These are phyloP conservation scores for Pelodiscus sinensis DNA, from an alignment of 2,113 vertebrate species.

Conservation along the genomic window DNA sequence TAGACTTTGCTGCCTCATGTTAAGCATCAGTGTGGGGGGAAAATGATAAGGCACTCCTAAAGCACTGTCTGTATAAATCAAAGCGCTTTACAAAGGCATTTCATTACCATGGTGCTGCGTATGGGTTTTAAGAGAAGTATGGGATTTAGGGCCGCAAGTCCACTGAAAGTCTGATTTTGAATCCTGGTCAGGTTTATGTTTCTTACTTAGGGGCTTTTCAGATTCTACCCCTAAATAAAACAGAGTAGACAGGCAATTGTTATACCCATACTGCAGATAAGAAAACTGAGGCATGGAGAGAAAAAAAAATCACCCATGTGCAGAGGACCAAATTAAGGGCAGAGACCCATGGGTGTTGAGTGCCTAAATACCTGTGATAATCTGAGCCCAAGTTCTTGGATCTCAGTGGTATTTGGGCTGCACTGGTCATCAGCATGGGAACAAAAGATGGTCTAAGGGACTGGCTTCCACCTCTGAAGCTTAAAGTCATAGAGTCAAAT, in stretches of 20 bases:
- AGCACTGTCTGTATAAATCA: background rate
- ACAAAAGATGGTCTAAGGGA: background rate
- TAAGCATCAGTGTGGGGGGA: background rate
- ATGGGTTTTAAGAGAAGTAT: background rate
- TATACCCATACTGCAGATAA: background rate
- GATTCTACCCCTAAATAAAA: background rate
- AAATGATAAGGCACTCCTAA: background rate
- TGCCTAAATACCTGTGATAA: background rate
- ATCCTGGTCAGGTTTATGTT: constrained; percentile 4
- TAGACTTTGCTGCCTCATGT: background rate
- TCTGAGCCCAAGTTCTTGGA: background rate
- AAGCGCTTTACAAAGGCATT: background rate
- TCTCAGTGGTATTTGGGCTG: background rate
- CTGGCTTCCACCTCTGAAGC: background rate
- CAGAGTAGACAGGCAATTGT: fast-evolving
- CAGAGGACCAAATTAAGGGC: background rate
- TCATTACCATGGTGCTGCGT: background rate
- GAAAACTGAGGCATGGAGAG: background rate
- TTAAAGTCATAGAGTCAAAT: background rate
- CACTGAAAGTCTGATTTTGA: constrained; percentile 34
- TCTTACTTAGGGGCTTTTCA: background rate
- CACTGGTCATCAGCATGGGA: background rate
- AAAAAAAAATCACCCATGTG: background rate
- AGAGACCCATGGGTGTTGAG: background rate
- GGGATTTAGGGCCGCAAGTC: background rate